Percentiles rank a stretch among this genome's conserved stretches.
phyloP scores from a whole-genome alignment of 1,140 invertebrate genomes.

The Agraylea sexmaculata region DNA sequence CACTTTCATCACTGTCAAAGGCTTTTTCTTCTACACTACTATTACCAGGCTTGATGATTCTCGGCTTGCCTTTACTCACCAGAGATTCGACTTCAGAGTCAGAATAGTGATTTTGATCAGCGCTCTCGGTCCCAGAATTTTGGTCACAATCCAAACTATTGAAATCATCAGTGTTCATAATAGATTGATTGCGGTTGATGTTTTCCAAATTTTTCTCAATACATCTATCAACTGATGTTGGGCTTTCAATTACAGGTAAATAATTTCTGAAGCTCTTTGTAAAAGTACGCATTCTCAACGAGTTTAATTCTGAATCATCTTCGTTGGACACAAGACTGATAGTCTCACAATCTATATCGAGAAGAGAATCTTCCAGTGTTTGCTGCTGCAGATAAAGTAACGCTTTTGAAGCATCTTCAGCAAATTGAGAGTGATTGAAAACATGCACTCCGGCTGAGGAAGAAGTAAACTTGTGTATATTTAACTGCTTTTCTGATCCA shows the following conservation, averaged over 20 bases:
- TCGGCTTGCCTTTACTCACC: conserved; percentile 35
- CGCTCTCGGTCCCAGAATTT: conserved; percentile 36
- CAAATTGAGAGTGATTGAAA: conserved; percentile 11
- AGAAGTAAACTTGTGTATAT: conserved; percentile 1
- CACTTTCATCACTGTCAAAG: conserved; percentile 28
- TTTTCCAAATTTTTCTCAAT: conserved; percentile 38
- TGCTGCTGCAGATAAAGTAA: conserved; percentile 12
- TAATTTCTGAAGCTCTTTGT: conserved; percentile 36
- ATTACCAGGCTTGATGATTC: conserved; percentile 47
- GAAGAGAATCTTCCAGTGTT: conserved; percentile 13
- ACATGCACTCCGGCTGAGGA: conserved; percentile 5
- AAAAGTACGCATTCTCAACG: conserved; percentile 35
- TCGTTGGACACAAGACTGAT: conserved; percentile 56
- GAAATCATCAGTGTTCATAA: conserved; percentile 19
- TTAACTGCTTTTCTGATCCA: background rate
- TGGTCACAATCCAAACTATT: conserved; percentile 39
- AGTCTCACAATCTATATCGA: conserved; percentile 45
- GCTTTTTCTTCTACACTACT: conserved; percentile 30
- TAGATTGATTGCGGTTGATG: conserved; percentile 18
- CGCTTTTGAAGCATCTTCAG: conserved; percentile 9
- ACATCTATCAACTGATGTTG: conserved; percentile 34
- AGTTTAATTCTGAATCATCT: conserved; percentile 39
- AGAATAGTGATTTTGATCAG: conserved; percentile 23
- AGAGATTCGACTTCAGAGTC: conserved; percentile 32
- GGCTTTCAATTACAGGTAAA: conserved; percentile 34